phyloP scores from a whole-genome alignment of 2,113 vertebrate genomes.

The Pogonocichla stellata region DNA sequence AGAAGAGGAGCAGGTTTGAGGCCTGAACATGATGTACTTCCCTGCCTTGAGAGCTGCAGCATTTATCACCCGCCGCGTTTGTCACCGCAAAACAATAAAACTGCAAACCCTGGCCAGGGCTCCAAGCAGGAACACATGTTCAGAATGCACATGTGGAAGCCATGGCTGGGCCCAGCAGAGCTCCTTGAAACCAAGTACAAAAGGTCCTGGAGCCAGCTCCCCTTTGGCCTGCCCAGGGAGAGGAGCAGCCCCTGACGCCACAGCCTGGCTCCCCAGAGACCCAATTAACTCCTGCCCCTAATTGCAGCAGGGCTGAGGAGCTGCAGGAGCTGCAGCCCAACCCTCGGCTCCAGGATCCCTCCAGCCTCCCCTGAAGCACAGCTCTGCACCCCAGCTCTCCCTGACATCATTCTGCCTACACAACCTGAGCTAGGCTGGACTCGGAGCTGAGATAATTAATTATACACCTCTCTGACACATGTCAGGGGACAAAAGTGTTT shows the following conservation, averaged over 20 bases:
- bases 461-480: not conserved
- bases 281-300: not conserved
- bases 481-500: not conserved
- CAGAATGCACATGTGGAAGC: not conserved
- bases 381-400: not conserved
- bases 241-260: no score
- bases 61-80: not conserved
- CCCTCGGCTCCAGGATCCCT: not conserved
- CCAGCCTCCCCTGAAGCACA: rapidly evolving
- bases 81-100: not conserved
- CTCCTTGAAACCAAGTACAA: not conserved
- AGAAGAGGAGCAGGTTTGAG: not conserved
- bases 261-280: rapidly evolving
- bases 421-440: not conserved
- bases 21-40: not conserved
- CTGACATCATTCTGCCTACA: rapidly evolving
- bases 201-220: not conserved
- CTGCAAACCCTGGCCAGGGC: not conserved
- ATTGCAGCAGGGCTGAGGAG: rapidly evolving
- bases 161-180: not conserved
- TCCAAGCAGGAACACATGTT: not conserved
- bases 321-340: not conserved
- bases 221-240: rapidly evolving
- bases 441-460: not conserved
- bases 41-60: not conserved